phyloP scores from a whole-genome alignment of 1,140 invertebrate genomes.

The Sinonovacula constricta region DNA sequence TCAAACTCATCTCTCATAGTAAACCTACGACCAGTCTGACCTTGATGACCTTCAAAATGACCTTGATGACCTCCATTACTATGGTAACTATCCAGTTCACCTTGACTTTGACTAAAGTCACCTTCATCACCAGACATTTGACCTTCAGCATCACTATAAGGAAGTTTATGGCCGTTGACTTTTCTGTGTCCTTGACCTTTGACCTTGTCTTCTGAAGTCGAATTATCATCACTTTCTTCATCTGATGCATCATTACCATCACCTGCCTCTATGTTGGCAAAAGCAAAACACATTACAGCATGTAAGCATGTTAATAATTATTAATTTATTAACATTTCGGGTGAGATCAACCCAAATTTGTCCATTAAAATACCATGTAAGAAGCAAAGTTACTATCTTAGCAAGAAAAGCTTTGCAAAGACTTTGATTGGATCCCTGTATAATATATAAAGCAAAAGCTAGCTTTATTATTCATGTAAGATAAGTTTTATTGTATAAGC shows the following conservation, averaged over 20 bases:
- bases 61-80: constrained; percentile 13
- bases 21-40: not conserved
- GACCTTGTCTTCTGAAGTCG: constrained; percentile 25
- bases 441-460: too few relatives aligned
- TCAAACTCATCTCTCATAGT: constrained; percentile 6
- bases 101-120: constrained; percentile 28
- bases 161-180: not conserved
- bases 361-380: not conserved
- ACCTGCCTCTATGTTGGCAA: not conserved
- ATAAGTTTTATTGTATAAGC: too few relatives aligned
- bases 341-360: not conserved
- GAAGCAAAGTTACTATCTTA: too few relatives aligned
- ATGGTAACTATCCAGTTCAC: constrained; percentile 7
- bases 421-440: too few relatives aligned
- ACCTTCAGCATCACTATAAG: constrained; percentile 16
- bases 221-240: not conserved
- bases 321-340: not conserved
- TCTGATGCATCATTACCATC: not conserved
- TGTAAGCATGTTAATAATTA: not conserved
- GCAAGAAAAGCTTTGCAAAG: too few relatives aligned
- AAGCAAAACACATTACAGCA: not conserved
- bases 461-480: too few relatives aligned
- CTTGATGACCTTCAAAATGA: too few relatives aligned
- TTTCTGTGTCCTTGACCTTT: constrained; percentile 9
- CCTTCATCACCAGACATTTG: too few relatives aligned